These are phyloP conservation scores for Suricata suricatta DNA, from an alignment of 2,113 vertebrate species.

Conservation along the genomic window DNA sequence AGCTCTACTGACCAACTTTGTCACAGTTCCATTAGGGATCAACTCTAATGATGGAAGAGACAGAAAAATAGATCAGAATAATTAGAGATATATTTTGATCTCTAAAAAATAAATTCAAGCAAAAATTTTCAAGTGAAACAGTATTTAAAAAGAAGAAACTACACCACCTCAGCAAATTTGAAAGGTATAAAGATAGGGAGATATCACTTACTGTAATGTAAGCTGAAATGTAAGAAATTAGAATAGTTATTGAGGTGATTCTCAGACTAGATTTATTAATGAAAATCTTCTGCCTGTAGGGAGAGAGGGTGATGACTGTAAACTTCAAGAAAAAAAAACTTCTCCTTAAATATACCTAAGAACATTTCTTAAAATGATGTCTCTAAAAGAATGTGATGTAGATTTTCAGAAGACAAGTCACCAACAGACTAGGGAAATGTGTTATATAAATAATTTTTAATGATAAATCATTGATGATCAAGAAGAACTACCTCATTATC, in stretches of 20 bases:
- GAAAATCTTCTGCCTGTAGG: neutral
- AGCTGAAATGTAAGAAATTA: conserved; percentile 8
- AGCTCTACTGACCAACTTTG: neutral
- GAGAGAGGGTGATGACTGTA: neutral
- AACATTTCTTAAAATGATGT: conserved; percentile 39
- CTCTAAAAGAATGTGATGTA: neutral
- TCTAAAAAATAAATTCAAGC: neutral
- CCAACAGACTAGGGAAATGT: neutral
- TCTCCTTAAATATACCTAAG: conserved; percentile 4
- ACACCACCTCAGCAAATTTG: neutral
- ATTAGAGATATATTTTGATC: neutral
- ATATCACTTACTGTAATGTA: neutral
- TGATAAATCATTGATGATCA: neutral
- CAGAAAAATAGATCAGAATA: neutral
- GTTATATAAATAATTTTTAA: conserved; percentile 24
- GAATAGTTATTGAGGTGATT: neutral
- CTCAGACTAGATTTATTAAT: conserved; percentile 30
- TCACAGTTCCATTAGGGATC: neutral
- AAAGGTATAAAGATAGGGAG: neutral
- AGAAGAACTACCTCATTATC: neutral
- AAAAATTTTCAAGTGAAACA: neutral
- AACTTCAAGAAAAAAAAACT: neutral
- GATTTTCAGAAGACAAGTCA: conserved; percentile 1
- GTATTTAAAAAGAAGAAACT: neutral
- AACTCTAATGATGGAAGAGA: neutral